These are phyloP conservation scores for Oceanodroma tethys DNA, from an alignment of 2,113 vertebrate genomes.

Conservation along the genomic window DNA sequence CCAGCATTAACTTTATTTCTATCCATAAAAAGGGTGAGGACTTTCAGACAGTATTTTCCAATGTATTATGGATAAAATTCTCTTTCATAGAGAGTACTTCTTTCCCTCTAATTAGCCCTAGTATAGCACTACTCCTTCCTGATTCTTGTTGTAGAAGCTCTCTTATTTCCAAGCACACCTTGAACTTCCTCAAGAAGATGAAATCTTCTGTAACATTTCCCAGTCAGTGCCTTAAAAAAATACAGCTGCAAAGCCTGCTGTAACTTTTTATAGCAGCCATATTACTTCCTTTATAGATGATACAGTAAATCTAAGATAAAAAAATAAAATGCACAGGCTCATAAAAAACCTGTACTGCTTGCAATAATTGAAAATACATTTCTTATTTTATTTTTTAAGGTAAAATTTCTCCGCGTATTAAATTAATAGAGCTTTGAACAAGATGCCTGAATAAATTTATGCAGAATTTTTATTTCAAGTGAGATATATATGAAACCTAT, in stretches of 20 bases:
- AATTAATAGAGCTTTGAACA: not conserved
- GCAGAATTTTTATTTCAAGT: not conserved
- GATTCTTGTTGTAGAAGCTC: not conserved
- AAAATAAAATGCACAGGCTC: not conserved
- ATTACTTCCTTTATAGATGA: slow-evolving; percentile 12
- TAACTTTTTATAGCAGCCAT: not conserved
- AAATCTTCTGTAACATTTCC: not conserved
- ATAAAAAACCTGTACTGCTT: not conserved
- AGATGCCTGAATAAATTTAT: not conserved
- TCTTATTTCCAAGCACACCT: not conserved
- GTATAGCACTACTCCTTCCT: not conserved
- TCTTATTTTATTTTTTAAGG: not conserved
- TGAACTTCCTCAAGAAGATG: not conserved
- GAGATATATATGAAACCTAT: not conserved
- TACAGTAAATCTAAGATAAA: not conserved
- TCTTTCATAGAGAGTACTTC: not conserved
- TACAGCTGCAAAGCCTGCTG: not conserved
- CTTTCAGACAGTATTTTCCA: not conserved
- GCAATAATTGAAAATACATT: not conserved
- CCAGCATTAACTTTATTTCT: not conserved
- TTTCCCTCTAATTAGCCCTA: not conserved
- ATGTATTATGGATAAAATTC: not conserved
- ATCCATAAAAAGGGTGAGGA: not conserved
- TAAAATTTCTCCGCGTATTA: not conserved
- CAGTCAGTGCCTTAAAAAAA: not conserved